Conservation (phyloP, 2,888 invertebrate genomes). For the Nephrotoma guestfalica region DNA sequence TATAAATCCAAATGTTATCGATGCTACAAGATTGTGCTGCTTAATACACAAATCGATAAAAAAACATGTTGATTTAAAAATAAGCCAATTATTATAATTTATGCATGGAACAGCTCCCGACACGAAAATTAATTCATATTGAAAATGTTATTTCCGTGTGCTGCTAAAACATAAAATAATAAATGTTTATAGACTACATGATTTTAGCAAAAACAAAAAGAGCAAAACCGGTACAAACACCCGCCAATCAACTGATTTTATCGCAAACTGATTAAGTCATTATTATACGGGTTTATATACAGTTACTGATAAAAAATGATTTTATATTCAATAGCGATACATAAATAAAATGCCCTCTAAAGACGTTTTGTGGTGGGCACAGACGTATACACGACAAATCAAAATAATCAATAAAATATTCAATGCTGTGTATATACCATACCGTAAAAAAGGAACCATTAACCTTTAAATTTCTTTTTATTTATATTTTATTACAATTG, state of each 20-base stretch:
- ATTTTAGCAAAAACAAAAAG: neutral
- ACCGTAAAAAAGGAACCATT: neutral
- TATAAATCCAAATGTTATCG: no score
- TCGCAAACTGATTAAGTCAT: neutral
- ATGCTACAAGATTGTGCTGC: neutral
- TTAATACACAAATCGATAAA: neutral
- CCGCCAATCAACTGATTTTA: neutral
- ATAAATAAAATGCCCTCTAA: neutral
- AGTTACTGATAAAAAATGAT: neutral
- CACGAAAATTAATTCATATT: neutral
- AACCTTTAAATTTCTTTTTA: neutral
- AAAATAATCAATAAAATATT: neutral
- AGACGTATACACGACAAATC: neutral
- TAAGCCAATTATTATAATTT: neutral
- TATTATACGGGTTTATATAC: neutral
- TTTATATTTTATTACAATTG: neutral
- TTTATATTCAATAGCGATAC: no score
- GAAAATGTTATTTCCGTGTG: neutral
- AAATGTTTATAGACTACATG: neutral
- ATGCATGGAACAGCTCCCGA: neutral
- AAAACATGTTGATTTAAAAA: no score
- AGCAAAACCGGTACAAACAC: neutral
- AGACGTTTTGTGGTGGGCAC: neutral
- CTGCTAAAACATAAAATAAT: neutral
- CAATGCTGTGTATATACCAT: neutral